A percentile compares a stretch with the other conserved stretches of the same genome.
phyloP scores from a whole-genome alignment of 2,113 vertebrate species.

The Australoheros scitulus region DNA sequence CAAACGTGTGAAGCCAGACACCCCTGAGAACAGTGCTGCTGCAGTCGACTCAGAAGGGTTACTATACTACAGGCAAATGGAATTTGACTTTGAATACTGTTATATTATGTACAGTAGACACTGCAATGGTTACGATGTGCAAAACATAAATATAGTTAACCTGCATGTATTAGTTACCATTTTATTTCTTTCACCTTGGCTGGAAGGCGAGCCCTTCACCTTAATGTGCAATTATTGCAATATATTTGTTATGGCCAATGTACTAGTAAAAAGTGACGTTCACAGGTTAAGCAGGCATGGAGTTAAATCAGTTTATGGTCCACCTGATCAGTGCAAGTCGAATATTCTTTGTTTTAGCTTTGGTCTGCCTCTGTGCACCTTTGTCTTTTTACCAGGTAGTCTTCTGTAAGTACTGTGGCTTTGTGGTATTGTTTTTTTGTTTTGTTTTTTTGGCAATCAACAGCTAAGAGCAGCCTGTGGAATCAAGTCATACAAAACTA shows the following conservation, averaged over 20 bases:
- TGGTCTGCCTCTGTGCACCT: background rate
- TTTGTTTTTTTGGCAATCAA: background rate
- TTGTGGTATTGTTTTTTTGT: background rate
- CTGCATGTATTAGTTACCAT: background rate
- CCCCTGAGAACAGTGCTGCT: background rate
- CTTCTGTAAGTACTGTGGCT: background rate
- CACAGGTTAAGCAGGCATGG: background rate
- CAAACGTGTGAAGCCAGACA: conserved; percentile 27
- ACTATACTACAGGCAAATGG: background rate
- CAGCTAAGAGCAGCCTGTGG: background rate
- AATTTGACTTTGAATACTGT: background rate
- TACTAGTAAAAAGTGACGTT: background rate
- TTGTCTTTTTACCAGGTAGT: background rate
- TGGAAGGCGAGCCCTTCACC: background rate
- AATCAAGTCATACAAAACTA: background rate
- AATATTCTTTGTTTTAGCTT: background rate
- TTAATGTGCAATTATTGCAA: background rate
- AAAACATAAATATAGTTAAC: background rate
- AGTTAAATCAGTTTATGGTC: background rate
- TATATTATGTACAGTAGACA: background rate
- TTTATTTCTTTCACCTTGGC: background rate
- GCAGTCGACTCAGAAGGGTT: background rate
- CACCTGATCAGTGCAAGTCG: background rate
- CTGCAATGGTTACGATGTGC: background rate
- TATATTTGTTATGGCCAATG: background rate